Evolutionary conservation across 1,140 invertebrate species (phyloP), one percentile per base, ranked within the genome.

Genomic region (Gonioctena quinquepunctata): DNA sequence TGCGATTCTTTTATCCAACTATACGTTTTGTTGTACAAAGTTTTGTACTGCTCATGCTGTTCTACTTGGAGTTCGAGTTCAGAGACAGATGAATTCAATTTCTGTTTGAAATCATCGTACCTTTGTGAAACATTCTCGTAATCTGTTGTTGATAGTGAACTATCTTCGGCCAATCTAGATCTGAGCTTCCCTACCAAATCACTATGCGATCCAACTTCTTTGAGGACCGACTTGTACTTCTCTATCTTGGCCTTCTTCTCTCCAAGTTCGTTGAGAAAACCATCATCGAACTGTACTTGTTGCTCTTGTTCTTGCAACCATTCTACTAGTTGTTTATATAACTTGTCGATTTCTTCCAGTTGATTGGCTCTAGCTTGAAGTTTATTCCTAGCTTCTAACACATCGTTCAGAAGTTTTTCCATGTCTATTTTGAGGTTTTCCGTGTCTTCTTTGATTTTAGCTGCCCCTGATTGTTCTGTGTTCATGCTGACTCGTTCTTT

Each of bases 401-500:
- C 89, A 76, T 96, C 94, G 56, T 85, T 84, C 52, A 96, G 85
- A 0, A 96, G 80, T 77, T 92, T 94, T 68, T 96, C 94, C 80
- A 96, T 96, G 79, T 96, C 94, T 75, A 90, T 87, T 81, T 95
- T 94, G 3, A 98, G 82, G 73, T 90, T 92, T 73, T 95, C 94
- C 0, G 93, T 95, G 75, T 95, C 93, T 80, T 96, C 94, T 81
- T 96, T 90, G 61, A 96, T 95, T 80, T 94, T 95, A 0, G 88
- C 88, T 1, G 91, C 93, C 1, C 95, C 95, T 70, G 88, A 88
- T 71, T 93, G 91, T 84, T 96, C 94, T 0, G 95, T 96, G 78
- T 96, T 96, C 86, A 96, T 91, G 3, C 96, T 94, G 0, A 97
- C 94, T 78, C 93, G 93, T 82, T 96, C 95, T 82, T 96, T 96